A percentile compares a stretch with the other conserved stretches of the same genome.
Evolutionary conservation across 2,113 vertebrate genomes (phyloP).

Genomic region (Larimichthys crocea): DNA sequence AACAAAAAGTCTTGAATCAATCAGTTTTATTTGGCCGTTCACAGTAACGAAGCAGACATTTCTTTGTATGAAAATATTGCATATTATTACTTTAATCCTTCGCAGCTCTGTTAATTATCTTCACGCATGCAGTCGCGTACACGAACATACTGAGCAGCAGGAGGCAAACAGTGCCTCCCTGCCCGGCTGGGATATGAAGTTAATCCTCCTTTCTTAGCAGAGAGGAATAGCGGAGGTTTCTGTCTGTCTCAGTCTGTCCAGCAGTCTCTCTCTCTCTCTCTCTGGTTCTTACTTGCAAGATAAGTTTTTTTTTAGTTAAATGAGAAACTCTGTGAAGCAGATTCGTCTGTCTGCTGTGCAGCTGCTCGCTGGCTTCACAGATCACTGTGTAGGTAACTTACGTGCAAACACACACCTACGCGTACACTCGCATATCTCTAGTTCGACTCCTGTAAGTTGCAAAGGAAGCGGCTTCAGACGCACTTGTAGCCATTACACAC

Average conservation of each 20-base stretch:
- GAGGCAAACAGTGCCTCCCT: constrained; percentile 6
- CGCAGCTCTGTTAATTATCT: constrained; percentile 19
- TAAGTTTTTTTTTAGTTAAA: constrained; percentile 14
- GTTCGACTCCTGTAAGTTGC: not conserved
- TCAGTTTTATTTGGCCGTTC: not conserved
- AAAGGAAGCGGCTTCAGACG: not conserved
- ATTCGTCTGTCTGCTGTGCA: constrained; percentile 29
- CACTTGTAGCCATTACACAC: not conserved
- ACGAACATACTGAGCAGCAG: constrained; percentile 13
- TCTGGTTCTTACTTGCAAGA: constrained; percentile 24
- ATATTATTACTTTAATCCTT: constrained; percentile 2
- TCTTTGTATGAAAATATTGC: not conserved
- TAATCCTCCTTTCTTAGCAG: constrained; percentile 24
- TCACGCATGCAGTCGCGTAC: not conserved
- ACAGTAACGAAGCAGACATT: not conserved
- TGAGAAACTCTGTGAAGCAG: constrained; percentile 18
- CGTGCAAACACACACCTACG: constrained; percentile 30
- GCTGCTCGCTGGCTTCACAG: constrained; percentile 25
- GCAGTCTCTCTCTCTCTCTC: not conserved
- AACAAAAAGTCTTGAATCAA: not conserved
- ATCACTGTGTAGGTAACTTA: constrained; percentile 19
- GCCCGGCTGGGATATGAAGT: not conserved
- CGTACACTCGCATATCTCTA: constrained; percentile 11
- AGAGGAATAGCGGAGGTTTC: not conserved
- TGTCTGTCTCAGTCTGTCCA: constrained; percentile 8